Evolutionary conservation across 2,888 invertebrate genomes (phyloP), one percentile per base, ranked within the genome.

Genomic region (Lissocephala sabroskyi): DNA sequence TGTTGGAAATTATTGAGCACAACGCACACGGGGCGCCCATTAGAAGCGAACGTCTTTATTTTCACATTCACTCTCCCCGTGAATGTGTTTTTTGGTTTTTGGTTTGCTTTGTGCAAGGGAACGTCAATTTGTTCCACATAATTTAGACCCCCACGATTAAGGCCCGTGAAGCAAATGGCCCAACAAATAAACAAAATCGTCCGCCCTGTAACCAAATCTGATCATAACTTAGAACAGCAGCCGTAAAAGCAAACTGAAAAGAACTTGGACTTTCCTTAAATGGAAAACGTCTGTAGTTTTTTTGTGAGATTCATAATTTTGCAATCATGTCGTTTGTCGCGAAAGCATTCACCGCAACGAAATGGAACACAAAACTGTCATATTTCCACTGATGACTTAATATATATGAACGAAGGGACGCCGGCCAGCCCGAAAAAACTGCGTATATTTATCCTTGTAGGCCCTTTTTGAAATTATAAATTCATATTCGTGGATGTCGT

Each of bases 1-100:
- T 81, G 80, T 74, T 62, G 79, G 76, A 81, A 81, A 81, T 81
- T 81, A 81, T 81, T 81, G 81, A 75, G 78, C 80, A 63, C 78
- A 74, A 65, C 74, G 66, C 67, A 66, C 70, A 66, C 66, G n/a
- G 64, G 79, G 71, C 59, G 75, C 70, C 65, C 66, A 74, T 76
- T 70, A 70, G 68, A 73, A 57, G 49, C 37, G 62, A 65, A 56
- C 59, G 62, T 64, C 66, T 67, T 66, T 57, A 61, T 59, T 55
- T 59, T 59, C 7, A 7, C 3, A 23, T 23, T 23, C 23, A 3
- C 23, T 23, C 23, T 7, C 23, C 23, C 23, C 23, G 3, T 23
- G 23, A 3, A 3, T 23, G n/a, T n/a, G n/a, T n/a, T n/a, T n/a
- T n/a, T n/a, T n/a, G n/a, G n/a, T 23, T 23, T 23, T 7, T 23